phyloP scores from a whole-genome alignment of 2,797 vertebrate genomes.

The Aldrovandia affinis region DNA sequence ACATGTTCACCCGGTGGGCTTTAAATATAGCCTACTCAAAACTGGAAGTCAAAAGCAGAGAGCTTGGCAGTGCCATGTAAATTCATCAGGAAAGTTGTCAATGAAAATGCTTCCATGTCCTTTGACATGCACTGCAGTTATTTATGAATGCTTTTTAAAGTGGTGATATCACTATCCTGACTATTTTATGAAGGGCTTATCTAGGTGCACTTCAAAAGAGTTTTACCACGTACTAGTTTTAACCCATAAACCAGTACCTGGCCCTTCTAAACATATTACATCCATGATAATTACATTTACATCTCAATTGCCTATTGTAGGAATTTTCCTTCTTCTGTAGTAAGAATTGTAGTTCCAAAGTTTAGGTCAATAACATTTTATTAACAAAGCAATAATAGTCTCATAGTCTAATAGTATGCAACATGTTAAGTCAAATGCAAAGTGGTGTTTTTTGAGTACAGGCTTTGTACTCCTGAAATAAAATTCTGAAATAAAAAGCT shows the following conservation, averaged over 20 bases:
- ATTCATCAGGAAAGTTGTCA: neutral
- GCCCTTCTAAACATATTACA: neutral
- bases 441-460: too few species aligned
- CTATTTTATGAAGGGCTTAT: neutral
- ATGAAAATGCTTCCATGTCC: neutral
- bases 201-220: neutral
- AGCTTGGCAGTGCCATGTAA: neutral
- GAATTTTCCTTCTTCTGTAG: too few species aligned
- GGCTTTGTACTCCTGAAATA: too few species aligned
- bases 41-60: neutral
- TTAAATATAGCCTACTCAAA: neutral
- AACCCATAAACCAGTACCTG: neutral
- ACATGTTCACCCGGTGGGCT: too few species aligned
- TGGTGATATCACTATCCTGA: neutral
- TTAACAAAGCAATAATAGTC: too few species aligned
- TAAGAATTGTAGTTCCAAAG: too few species aligned
- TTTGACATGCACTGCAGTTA: too few species aligned
- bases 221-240: neutral
- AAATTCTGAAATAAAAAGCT: too few species aligned
- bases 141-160: too few species aligned
- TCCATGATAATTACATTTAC: neutral
- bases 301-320: neutral
- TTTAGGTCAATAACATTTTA: too few species aligned
- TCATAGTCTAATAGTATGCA: too few species aligned
- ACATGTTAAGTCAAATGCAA: too few species aligned